Evolutionary conservation across 2,888 invertebrate genomes (phyloP).

Genomic region (Muscina levida): DNA sequence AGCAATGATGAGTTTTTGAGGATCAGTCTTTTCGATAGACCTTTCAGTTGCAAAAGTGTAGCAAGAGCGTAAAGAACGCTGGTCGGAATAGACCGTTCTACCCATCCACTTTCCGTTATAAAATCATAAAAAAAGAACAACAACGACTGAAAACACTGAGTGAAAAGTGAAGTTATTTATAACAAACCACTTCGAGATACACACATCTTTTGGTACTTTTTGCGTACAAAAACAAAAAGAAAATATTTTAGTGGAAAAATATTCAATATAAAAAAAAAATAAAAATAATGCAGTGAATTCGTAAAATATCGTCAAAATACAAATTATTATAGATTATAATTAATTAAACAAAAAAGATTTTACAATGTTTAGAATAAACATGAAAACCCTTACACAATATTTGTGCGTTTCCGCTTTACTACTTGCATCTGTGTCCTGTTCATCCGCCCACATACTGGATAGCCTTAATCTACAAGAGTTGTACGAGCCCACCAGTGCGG

Average conservation of each 20-base stretch:
- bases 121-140: constrained; percentile 36
- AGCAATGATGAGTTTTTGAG: constrained; percentile 72
- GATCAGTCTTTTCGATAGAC: constrained; percentile 70
- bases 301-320: constrained; percentile 34
- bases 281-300: constrained; percentile 52
- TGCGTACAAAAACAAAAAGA: not conserved
- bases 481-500: constrained; percentile 71
- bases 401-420: constrained; percentile 68
- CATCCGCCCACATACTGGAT: constrained; percentile 74
- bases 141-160: constrained; percentile 32
- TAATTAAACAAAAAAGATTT: constrained; percentile 31
- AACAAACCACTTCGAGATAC: constrained; percentile 68
- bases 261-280: constrained; percentile 24
- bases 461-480: constrained; percentile 73
- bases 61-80: constrained; percentile 70
- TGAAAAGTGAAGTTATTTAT: constrained; percentile 73
- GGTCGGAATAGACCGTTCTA: constrained; percentile 55
- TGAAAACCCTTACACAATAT: constrained; percentile 68
- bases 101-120: not conserved
- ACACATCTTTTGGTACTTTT: constrained; percentile 9
- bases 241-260: constrained; percentile 20
- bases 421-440: constrained; percentile 62
- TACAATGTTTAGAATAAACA: constrained; percentile 57
- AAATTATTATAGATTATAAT: constrained; percentile 24
- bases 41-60: constrained; percentile 72